Conservation (phyloP, 2,888 invertebrate species). For the Nesidiocoris tenuis region DNA sequence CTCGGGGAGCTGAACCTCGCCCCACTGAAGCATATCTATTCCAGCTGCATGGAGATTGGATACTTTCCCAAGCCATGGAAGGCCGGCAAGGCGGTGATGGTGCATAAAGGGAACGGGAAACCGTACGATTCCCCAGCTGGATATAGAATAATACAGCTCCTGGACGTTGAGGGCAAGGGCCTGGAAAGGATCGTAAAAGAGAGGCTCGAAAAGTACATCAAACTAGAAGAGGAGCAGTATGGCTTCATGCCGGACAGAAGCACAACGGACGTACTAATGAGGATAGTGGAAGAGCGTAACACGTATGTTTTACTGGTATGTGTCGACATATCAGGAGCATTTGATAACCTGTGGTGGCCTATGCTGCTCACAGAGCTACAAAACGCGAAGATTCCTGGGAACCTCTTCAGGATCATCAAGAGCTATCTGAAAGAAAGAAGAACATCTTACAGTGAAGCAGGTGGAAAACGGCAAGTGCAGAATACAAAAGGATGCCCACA, state of each 20-base stretch:
- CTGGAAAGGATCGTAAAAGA: not conserved
- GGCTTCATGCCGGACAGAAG: not conserved
- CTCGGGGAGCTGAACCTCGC: too few relatives aligned
- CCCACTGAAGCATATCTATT: not conserved
- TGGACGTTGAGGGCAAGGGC: not conserved
- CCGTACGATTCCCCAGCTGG: not conserved
- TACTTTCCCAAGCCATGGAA: not conserved
- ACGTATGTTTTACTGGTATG: not conserved
- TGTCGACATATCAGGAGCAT: not conserved
- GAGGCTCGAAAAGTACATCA: not conserved
- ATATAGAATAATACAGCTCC: not conserved
- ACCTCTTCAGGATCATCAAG: not conserved
- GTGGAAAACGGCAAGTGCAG: not conserved
- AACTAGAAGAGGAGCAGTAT: not conserved
- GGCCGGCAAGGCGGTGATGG: not conserved
- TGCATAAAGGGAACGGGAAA: constrained; percentile 3
- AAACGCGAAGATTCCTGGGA: too few relatives aligned
- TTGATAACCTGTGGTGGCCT: constrained; percentile 3
- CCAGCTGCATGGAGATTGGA: not conserved
- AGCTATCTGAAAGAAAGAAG: not conserved
- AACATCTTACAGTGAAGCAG: not conserved
- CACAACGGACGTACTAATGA: not conserved
- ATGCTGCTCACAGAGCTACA: not conserved
- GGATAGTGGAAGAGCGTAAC: not conserved
- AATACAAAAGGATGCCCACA: constrained; percentile 4